A percentile compares a stretch with the other conserved stretches of the same genome.
These are phyloP conservation scores for Dasysyrphus albostriatus DNA, from an alignment of 2,888 invertebrate species.

Conservation along the genomic window DNA sequence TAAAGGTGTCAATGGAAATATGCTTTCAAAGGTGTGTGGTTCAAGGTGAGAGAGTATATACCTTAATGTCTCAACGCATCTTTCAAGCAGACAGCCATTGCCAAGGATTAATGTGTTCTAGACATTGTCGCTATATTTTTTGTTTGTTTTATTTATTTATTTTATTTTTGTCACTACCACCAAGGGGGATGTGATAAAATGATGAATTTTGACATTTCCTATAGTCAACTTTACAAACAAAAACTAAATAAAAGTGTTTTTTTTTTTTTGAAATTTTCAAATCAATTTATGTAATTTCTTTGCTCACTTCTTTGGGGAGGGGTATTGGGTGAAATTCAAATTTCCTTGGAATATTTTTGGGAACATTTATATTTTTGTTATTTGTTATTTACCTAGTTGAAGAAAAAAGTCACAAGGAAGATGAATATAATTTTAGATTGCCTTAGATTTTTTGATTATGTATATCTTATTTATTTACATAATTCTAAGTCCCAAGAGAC, in stretches of 20 bases:
- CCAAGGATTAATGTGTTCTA: slow-evolving; percentile 79
- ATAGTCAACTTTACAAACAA: background rate
- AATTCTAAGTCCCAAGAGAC: too few species aligned
- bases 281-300: slow-evolving; percentile 26
- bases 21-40: slow-evolving; percentile 77
- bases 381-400: background rate
- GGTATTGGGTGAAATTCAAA: background rate
- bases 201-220: slow-evolving; percentile 61
- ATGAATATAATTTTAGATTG: background rate
- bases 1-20: slow-evolving; percentile 72
- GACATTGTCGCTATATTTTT: slow-evolving; percentile 43
- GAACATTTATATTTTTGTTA: background rate
- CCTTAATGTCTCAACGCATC: slow-evolving; percentile 77
- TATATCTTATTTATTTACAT: too few species aligned
- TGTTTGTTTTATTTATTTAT: background rate
- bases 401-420: background rate
- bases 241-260: slow-evolving; percentile 1
- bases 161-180: background rate
- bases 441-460: background rate
- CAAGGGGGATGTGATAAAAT: slow-evolving; percentile 33
- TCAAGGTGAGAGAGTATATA: slow-evolving; percentile 79
- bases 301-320: background rate
- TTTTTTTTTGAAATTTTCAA: slow-evolving; percentile 22
- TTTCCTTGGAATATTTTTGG: slow-evolving; percentile 3
- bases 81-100: slow-evolving; percentile 81